Conservation (phyloP, 2,113 vertebrate species). For the Larimichthys polyactis region DNA sequence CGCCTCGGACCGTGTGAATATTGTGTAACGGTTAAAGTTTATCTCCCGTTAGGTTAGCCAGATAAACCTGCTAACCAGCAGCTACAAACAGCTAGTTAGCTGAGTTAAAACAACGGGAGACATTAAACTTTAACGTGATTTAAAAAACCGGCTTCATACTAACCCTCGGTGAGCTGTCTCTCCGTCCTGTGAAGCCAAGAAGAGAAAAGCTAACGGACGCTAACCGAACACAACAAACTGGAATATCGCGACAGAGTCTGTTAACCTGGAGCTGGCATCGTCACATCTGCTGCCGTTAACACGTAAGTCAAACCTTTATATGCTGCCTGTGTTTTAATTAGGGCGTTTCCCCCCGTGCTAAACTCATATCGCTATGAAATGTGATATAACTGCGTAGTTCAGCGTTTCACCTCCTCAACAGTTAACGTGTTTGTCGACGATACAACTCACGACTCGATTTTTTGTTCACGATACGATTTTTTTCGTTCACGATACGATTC, state of each 20-base stretch:
- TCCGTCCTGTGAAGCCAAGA: slow-evolving; percentile 10
- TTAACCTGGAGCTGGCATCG: slow-evolving; percentile 73
- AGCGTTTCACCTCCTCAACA: background rate
- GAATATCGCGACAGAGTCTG: slow-evolving; percentile 2
- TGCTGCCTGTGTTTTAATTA: background rate
- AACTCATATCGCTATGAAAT: background rate
- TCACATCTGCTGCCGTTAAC: slow-evolving; percentile 34
- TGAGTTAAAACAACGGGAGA: background rate
- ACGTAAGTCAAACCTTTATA: slow-evolving; percentile 53
- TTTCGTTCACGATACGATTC: too few species aligned
- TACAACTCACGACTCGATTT: too few species aligned
- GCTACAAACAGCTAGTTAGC: background rate
- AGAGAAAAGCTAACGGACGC: slow-evolving; percentile 45
- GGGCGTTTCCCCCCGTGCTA: slow-evolving; percentile 23
- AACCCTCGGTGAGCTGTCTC: too few species aligned
- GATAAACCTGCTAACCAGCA: slow-evolving; percentile 7
- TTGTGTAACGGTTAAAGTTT: background rate
- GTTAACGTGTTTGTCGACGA: too few species aligned
- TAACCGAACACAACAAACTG: background rate
- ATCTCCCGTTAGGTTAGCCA: slow-evolving; percentile 25
- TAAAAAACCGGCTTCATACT: background rate
- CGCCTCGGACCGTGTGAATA: background rate
- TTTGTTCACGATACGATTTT: too few species aligned
- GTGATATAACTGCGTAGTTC: too few species aligned
- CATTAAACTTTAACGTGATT: background rate